A percentile compares a stretch with the other conserved stretches of the same genome.
phyloP scores from a whole-genome alignment of 2,888 invertebrate species.

The Crossocerus cetratus region DNA sequence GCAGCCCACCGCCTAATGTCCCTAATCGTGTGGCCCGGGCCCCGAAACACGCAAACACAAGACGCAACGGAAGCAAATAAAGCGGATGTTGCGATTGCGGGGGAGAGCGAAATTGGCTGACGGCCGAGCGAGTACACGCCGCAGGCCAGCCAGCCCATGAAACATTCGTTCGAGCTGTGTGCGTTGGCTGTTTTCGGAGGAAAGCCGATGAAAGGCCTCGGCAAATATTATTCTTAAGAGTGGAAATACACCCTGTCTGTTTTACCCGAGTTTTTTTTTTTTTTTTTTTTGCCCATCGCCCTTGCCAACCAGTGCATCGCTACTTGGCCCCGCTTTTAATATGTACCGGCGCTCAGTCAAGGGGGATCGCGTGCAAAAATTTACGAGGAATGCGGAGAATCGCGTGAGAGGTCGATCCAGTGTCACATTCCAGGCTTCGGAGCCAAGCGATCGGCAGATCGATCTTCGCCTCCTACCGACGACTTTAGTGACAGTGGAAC shows the following conservation, averaged over 20 bases:
- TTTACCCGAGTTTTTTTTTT: too few relatives aligned
- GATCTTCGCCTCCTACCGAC: neutral
- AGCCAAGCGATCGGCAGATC: neutral
- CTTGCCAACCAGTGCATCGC: too few relatives aligned
- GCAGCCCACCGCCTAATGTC: slow-evolving; percentile 25
- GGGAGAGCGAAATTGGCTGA: slow-evolving; percentile 11
- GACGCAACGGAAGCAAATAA: slow-evolving; percentile 1
- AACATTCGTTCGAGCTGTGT: neutral
- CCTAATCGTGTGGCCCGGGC: slow-evolving; percentile 7
- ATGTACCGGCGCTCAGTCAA: too few relatives aligned
- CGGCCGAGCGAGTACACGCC: slow-evolving; percentile 11
- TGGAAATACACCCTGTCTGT: neutral
- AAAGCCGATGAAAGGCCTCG: neutral
- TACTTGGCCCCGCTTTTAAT: too few relatives aligned
- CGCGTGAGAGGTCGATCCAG: too few relatives aligned
- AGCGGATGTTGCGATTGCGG: slow-evolving; percentile 23
- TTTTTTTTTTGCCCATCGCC: too few relatives aligned
- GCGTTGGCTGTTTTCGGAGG: neutral
- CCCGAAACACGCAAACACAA: slow-evolving; percentile 34
- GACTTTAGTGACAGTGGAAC: neutral
- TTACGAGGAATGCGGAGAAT: too few relatives aligned
- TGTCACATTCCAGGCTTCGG: neutral
- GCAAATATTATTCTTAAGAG: slow-evolving; percentile 1
- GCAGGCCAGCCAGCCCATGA: neutral
- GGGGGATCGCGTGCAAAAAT: too few relatives aligned